Evolutionary conservation across 2,113 vertebrate genomes (phyloP).

Genomic region (Corynorhinus townsendii): DNA sequence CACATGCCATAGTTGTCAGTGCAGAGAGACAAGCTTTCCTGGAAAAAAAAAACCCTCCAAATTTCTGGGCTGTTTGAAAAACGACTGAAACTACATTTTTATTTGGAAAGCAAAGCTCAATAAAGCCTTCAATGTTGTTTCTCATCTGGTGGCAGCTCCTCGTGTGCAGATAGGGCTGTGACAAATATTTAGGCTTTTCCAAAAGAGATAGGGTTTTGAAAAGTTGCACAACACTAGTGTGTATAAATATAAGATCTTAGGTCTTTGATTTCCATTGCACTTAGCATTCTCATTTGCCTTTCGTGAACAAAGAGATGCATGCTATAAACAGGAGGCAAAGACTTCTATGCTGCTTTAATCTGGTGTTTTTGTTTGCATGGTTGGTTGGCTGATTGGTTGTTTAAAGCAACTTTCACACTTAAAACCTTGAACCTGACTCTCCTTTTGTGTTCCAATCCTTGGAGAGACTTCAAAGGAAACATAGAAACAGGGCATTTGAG

Average conservation of each 20-base stretch:
- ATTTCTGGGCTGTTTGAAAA: background rate
- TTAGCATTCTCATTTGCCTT: background rate
- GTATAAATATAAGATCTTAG: background rate
- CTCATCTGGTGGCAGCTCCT: background rate
- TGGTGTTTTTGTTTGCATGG: conserved; percentile 35
- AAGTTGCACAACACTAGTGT: background rate
- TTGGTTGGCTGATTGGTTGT: background rate
- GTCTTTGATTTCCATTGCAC: background rate
- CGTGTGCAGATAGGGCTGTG: background rate
- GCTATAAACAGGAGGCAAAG: background rate
- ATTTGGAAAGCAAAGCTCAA: conserved; percentile 16
- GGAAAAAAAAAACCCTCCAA: background rate
- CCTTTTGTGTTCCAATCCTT: background rate
- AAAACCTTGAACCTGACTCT: conserved; percentile 23
- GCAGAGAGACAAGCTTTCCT: background rate
- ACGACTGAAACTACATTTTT: background rate
- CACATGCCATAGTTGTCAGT: background rate
- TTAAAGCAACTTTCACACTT: conserved; percentile 21
- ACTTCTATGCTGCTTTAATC: background rate
- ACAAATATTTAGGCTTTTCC: conserved; percentile 16
- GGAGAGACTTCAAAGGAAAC: conserved; percentile 23
- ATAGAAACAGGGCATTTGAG: background rate
- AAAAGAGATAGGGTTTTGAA: background rate
- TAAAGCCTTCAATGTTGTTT: background rate
- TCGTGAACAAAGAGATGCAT: background rate